These are phyloP conservation scores for Pseudomyrmex flavicornis DNA, from an alignment of 1,140 invertebrate species.

Conservation along the genomic window DNA sequence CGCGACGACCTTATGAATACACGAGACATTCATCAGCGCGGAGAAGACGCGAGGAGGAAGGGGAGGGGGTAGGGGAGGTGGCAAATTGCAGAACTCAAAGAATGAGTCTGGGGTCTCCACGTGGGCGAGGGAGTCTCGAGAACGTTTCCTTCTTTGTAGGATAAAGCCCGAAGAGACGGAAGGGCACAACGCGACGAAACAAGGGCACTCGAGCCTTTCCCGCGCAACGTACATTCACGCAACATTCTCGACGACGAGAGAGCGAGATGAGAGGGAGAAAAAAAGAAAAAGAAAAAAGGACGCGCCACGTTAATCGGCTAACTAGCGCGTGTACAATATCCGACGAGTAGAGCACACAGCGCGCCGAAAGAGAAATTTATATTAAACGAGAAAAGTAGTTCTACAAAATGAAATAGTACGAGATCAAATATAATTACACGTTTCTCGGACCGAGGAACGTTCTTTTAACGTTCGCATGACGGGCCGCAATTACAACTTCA, in stretches of 20 bases:
- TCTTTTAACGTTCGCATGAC: background rate
- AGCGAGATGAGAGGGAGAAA: background rate
- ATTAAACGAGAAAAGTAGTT: slow-evolving; percentile 41
- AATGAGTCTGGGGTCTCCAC: slow-evolving; percentile 34
- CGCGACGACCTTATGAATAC: slow-evolving; percentile 30
- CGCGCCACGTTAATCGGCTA: slow-evolving; percentile 21
- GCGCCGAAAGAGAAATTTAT: background rate
- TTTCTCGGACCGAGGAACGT: background rate
- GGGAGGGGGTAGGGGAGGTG: no score
- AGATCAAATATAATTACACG: slow-evolving; percentile 17
- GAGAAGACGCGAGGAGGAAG: slow-evolving; percentile 1
- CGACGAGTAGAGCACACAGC: background rate
- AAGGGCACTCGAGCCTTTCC: slow-evolving; percentile 10
- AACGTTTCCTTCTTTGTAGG: slow-evolving; percentile 8
- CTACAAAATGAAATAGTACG: slow-evolving; percentile 28
- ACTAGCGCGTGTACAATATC: slow-evolving; percentile 16
- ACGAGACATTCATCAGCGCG: slow-evolving; percentile 40
- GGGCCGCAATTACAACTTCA: slow-evolving; percentile 24
- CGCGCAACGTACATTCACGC: slow-evolving; percentile 57
- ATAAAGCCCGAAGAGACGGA: slow-evolving; percentile 16
- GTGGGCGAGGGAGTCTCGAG: slow-evolving; percentile 14
- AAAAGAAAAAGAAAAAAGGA: background rate
- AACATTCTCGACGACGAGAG: slow-evolving; percentile 38
- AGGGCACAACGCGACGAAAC: slow-evolving; percentile 4
- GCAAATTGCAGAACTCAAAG: slow-evolving; percentile 61